phyloP scores from a whole-genome alignment of 2,797 vertebrate genomes.

The Chrysocyon brachyurus region DNA sequence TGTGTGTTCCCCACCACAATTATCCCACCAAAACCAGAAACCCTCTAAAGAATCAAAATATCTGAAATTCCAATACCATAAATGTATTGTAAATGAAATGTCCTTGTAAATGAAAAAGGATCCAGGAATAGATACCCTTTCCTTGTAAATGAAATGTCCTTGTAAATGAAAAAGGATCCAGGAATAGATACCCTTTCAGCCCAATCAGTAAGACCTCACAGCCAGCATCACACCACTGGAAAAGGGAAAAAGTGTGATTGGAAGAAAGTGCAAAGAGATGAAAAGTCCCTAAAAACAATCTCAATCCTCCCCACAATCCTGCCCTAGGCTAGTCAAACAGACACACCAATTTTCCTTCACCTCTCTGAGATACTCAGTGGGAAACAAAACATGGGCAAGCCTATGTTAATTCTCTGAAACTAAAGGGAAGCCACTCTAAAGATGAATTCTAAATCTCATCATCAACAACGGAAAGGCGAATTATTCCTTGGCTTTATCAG shows the following conservation, averaged over 20 bases:
- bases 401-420: not conserved
- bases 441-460: not conserved
- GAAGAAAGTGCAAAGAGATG: not conserved
- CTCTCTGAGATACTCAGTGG: not conserved
- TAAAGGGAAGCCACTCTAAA: not conserved
- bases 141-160: constrained; percentile 5
- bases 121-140: not conserved
- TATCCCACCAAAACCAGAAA: not conserved
- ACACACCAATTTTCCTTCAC: not conserved
- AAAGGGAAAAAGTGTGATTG: not conserved
- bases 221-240: not conserved
- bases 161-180: not conserved
- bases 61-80: constrained; percentile 10
- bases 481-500: not conserved
- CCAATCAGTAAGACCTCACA: not conserved
- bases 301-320: not conserved
- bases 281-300: not conserved
- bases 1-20: not conserved
- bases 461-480: not conserved
- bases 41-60: not conserved
- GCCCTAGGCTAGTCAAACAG: not conserved
- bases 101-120: not conserved
- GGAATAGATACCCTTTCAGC: not conserved
- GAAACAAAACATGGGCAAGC: not conserved
- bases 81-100: no score